Evolutionary conservation across 2,797 vertebrate genomes (phyloP), one percentile per base, ranked within the genome.

Genomic region (Epinephelus malabaricus): DNA sequence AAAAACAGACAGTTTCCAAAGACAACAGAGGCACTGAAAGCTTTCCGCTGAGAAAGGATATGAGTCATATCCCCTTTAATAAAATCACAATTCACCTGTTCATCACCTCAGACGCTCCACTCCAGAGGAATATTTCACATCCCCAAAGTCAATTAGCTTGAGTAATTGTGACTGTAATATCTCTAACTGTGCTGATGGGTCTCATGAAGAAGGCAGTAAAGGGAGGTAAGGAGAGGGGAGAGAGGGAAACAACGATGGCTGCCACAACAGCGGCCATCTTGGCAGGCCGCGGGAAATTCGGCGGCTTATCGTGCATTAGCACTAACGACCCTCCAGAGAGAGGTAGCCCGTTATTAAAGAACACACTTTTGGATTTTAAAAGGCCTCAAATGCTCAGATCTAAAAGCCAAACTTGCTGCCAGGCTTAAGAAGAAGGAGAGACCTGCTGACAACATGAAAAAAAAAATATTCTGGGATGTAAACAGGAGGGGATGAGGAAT

Each of bases 101-200:
- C 88, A 69, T 88, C 82, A 68, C 79, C 83, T 85, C 80, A 13
- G 70, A 18, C 21, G 38, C 72, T 67, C 38, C 14, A 18, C 74
- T 80, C 73, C 6, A 13, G 59, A 30, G 27, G 74, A 86, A 84
- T 69, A 78, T 69, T 86, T 82, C 80, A 75, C 80, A 61, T 89
- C 88, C 67, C 81, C 84, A 80, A 79, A 90, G 89, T 87, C 87
- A 87, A 90, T 93, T 90, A 93, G 69, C 74, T 59, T 89, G 89
- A 92, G 89, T 90, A 81, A 91, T 85, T 78, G 82, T 72, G 82
- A 84, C 82, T 67, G 76, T 91, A 87, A 90, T 88, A 88, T 81
- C 74, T 84, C 62, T 90, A 83, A 88, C 78, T 55, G 85, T 50
- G 72, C 87, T 90, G 87, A 88, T 73, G 82, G 86, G 87, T 70